Base-by-base conservation (phyloP, 2,113 vertebrate genomes). In the Psittacula cyanocephala region DNA sequence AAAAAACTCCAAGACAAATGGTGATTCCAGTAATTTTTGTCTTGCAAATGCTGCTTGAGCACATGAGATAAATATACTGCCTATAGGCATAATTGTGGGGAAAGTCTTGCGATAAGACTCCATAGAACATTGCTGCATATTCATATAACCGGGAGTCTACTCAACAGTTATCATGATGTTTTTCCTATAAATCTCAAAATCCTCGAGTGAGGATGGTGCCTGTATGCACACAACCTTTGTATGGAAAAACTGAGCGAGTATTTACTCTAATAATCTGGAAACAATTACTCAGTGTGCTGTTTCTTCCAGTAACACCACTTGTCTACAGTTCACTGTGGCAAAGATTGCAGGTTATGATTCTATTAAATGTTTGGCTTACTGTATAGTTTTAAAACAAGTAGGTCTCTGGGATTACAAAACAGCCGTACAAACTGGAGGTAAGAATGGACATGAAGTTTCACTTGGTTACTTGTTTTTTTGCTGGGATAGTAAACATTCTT, bases 151-250 rank as follows among this genome's bases (percentile, higher is more conserved):
- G 39, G 81, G 81, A 80, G 17, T 88, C 50, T 88, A 53, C 41
- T 71, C 77, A 93, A 81, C 16, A 95, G 4, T 84, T 86, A 77
- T 69, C 43, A 53, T 63, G 17, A 29, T 68, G 65, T 29, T 96
- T 96, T 94, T 87, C 77, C 91, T 90, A 52, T 85, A 86, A 93
- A 95, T 78, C 17, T 94, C 39, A 87, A 89, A 96, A 91, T 85
- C 24, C 55, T 78, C 43, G 50, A 69, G 27, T 43, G 69, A 82
- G 82, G 77, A 46, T 60, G 75, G 89, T 76, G 89, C 81, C 63
- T 74, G 31, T 41, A 79, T 46, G 67, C 72, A 77, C 52, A 64
- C 43, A 93, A 62, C 9, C 88, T 88, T 95, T 63, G 25, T 59
- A n/a, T 63, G 89, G 84, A 91, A 96, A 95, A 95, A 71, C 17